These are phyloP conservation scores for Dermolepida albohirtum DNA, from an alignment of 2,888 invertebrate genomes.

Conservation along the genomic window DNA sequence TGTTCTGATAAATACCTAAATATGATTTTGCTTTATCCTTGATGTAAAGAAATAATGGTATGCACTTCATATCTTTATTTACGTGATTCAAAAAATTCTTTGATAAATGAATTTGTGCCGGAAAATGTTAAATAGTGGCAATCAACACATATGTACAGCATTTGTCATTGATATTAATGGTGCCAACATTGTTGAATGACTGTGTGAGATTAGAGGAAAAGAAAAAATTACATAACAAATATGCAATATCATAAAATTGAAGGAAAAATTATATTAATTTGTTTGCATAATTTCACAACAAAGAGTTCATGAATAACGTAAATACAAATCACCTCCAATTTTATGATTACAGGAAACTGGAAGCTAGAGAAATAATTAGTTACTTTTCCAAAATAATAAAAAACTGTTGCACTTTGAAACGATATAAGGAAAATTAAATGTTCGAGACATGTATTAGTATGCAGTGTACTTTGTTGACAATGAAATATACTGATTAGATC, in stretches of 20 bases:
- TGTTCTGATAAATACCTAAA: too few species aligned
- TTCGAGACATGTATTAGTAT: neutral
- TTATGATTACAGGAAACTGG: slow-evolving; percentile 7
- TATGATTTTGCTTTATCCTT: too few species aligned
- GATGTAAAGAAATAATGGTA: too few species aligned
- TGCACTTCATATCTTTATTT: too few species aligned
- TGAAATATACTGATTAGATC: slow-evolving; percentile 7
- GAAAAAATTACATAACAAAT: too few species aligned
- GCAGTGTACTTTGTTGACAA: slow-evolving; percentile 1
- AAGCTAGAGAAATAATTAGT: slow-evolving; percentile 5
- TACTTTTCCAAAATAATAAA: neutral
- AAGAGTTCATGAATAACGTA: neutral
- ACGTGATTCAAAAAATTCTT: too few species aligned
- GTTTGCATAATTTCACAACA: neutral
- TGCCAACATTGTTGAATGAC: too few species aligned
- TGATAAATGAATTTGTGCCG: too few species aligned
- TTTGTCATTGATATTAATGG: too few species aligned
- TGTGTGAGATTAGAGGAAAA: too few species aligned
- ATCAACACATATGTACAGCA: too few species aligned
- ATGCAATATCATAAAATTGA: neutral
- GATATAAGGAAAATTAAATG: neutral
- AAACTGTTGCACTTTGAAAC: neutral
- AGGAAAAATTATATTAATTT: slow-evolving; percentile 10
- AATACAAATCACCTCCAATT: slow-evolving; percentile 11
- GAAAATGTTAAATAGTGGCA: too few species aligned